A percentile compares a stretch with the other conserved stretches of the same genome.
phyloP scores from a whole-genome alignment of 2,888 invertebrate genomes.

The Galerucella calmariensis region DNA sequence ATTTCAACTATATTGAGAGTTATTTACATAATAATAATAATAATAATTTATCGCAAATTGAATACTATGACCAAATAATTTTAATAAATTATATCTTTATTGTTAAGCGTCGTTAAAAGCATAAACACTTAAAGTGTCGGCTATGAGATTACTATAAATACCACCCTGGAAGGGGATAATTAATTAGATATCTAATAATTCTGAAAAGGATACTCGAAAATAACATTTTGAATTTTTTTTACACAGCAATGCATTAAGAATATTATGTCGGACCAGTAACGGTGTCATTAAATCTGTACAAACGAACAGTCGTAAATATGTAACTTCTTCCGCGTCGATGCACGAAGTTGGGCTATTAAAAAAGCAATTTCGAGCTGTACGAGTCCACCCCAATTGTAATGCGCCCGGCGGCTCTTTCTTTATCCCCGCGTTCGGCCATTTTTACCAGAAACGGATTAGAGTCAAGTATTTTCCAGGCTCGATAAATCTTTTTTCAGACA shows the following conservation, averaged over 20 bases:
- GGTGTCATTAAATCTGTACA: conserved; percentile 21
- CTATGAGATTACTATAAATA: not conserved
- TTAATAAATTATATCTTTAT: no score
- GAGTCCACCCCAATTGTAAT: conserved; percentile 24
- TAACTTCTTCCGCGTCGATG: conserved; percentile 25
- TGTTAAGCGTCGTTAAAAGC: no score
- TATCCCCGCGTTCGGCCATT: conserved; percentile 1
- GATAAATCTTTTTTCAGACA: not conserved
- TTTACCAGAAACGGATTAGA: conserved; percentile 1
- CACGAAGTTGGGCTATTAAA: conserved; percentile 32
- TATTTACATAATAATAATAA: no score
- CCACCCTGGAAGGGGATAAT: not conserved
- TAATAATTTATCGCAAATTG: no score
- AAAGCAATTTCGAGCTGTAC: conserved; percentile 34
- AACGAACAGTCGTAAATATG: conserved; percentile 25
- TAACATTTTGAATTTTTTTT: conserved; percentile 40
- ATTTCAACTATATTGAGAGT: no score
- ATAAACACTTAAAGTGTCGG: not conserved
- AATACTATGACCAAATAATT: no score
- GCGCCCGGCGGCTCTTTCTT: conserved; percentile 17
- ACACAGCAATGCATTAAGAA: conserved; percentile 26
- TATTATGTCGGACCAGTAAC: conserved; percentile 15
- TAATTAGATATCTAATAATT: not conserved
- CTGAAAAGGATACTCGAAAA: conserved; percentile 9
- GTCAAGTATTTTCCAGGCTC: not conserved